Base-by-base conservation (phyloP, 2,113 vertebrate species). In the Megatriorchis doriae region DNA sequence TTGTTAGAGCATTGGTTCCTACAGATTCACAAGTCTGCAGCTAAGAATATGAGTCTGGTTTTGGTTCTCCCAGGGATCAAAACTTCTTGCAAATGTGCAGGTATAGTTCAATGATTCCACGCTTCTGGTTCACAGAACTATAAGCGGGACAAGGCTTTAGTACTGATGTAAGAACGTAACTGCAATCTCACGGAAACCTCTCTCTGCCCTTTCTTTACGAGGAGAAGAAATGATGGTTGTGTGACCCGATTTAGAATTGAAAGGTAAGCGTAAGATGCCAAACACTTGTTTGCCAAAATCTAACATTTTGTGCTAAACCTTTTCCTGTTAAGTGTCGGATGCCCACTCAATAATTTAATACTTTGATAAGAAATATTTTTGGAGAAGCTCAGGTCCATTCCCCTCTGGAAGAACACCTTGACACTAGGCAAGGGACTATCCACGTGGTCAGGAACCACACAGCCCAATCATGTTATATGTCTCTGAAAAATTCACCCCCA, bases 381-480 rank as follows among this genome's bases (percentile, higher is more conserved):
- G 70, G 22, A 45, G 19, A 71, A 55, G 11, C 12, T 65, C 5
- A 47, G 16, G 16, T 61, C 21, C 11, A 14, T 61, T 78, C 13
- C 27, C 3, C 22, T 70, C 34, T 20, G 5, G 13, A 78, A 8
- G 1, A 53, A 34, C 4, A 14, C 10, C 55, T 48, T 70, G 26
- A 59, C 7, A 27, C 3, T 14, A 55, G 71, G 7, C 22, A 83
- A 88, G 14, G 11, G 23, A 11, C 13, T 27, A 23, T 21, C 29
- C 29, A 7, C 7, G 9, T 4, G 1, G 3, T 62, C 17, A 62
- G 38, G 20, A 7, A 43, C 15, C 6, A 26, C 7, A 55, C 1
- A 59, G 7, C 7, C 38, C 4, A 26, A 0, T 9, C 23, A 9
- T 31, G 5, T 26, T 47, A 52, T 36, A 59, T 0, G 3, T 21